Percentiles rank a stretch among this genome's conserved stretches.
Conservation (phyloP, 1,140 invertebrate species). For the Oreohelix idahoensis region DNA sequence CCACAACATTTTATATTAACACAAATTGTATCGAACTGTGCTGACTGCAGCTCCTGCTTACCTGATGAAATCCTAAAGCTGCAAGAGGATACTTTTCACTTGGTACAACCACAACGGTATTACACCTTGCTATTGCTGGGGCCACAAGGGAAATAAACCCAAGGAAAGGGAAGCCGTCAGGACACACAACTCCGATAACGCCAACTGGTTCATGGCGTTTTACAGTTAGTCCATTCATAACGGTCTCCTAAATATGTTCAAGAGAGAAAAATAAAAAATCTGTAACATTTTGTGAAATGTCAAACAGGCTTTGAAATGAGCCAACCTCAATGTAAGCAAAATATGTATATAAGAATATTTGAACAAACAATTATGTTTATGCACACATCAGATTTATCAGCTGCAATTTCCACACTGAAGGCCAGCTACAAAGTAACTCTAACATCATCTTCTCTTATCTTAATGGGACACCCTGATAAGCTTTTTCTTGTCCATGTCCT, state of each 20-base stretch:
- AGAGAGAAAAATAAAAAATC: neutral
- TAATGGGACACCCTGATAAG: too few relatives aligned
- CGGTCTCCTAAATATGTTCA: slow-evolving; percentile 69
- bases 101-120: slow-evolving; percentile 74
- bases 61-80: slow-evolving; percentile 75
- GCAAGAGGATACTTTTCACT: slow-evolving; percentile 72
- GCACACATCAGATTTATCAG: too few relatives aligned
- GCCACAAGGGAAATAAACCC: slow-evolving; percentile 74
- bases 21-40: too few relatives aligned
- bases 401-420: too few relatives aligned
- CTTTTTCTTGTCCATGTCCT: too few relatives aligned
- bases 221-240: slow-evolving; percentile 73
- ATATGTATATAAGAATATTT: too few relatives aligned
- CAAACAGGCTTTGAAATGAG: too few relatives aligned
- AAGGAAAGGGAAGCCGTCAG: slow-evolving; percentile 73
- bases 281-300: neutral
- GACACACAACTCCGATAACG: slow-evolving; percentile 75
- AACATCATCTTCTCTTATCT: too few relatives aligned
- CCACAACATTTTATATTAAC: too few relatives aligned
- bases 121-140: slow-evolving; percentile 73
- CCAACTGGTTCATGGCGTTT: slow-evolving; percentile 74
- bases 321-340: too few relatives aligned
- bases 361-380: too few relatives aligned
- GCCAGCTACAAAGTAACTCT: too few relatives aligned
- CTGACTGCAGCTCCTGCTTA: slow-evolving; percentile 41